Conservation (phyloP, 2,888 invertebrate genomes). For the Drosophila nr. fundita region DNA sequence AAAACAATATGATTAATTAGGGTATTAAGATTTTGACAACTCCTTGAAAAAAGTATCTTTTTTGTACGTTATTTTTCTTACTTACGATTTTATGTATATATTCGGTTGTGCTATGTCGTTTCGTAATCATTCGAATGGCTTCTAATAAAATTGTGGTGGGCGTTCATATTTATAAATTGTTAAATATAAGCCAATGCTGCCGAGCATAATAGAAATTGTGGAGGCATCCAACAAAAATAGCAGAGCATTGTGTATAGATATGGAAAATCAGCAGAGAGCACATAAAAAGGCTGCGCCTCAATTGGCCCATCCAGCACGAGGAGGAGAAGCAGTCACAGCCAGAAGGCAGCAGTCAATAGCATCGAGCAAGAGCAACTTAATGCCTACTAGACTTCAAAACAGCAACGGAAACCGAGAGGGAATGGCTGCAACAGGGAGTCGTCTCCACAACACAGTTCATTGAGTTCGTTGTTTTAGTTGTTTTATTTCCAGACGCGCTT, state of each 20-base stretch:
- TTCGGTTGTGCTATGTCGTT: conserved; percentile 31
- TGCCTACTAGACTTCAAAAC: conserved; percentile 30
- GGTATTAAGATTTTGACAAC: not conserved
- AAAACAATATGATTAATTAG: not conserved
- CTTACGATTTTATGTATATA: conserved; percentile 36
- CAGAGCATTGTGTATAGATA: conserved; percentile 72
- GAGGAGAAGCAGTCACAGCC: conserved; percentile 4
- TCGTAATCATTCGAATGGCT: conserved; percentile 50
- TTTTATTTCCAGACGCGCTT: conserved; percentile 77
- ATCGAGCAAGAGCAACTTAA: conserved; percentile 38
- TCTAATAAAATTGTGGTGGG: conserved; percentile 45
- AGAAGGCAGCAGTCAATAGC: conserved; percentile 45
- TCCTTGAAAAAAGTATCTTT: not conserved
- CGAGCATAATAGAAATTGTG: conserved; percentile 52
- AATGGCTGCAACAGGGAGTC: conserved; percentile 21
- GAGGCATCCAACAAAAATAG: conserved; percentile 59
- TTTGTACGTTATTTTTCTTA: conserved; percentile 4
- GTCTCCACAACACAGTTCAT: conserved; percentile 68
- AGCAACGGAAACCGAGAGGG: conserved; percentile 2
- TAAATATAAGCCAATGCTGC: conserved; percentile 66
- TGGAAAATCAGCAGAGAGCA: conserved; percentile 65
- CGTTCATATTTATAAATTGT: conserved; percentile 68
- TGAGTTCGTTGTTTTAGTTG: conserved; percentile 75
- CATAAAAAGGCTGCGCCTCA: conserved; percentile 65
- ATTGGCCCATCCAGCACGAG: conserved; percentile 52